Evolutionary conservation across 2,888 invertebrate species (phyloP), one percentile per base, ranked within the genome.

Genomic region (Pseudococcus longispinus): DNA sequence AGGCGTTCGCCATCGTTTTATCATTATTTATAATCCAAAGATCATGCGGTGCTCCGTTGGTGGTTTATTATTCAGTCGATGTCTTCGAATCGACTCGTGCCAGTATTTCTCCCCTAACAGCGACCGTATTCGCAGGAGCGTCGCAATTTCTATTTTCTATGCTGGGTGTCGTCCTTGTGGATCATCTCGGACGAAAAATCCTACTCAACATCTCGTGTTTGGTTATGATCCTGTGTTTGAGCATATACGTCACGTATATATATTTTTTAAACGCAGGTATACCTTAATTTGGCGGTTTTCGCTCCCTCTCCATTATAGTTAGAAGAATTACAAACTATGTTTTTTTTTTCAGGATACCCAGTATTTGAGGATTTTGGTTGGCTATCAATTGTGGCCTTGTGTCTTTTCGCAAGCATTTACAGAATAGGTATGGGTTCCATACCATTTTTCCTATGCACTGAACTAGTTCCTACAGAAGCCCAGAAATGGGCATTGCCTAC

Each of bases 21-120:
- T 89, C 89, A n/a, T 90, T 92, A 85, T 91, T 92, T 91, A 91
- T 91, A 1, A 90, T 90, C 87, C 90, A 90, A 87, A 89, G 90
- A 83, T 88, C 90, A 18, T 90, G 90, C 80, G 91, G 90, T 2
- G 88, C 90, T 23, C 90, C 90, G 85, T 90, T 90, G 6, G 89
- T 90, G 8, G 89, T 90, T 20, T 90, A 90, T 87, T 90, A 90
- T 88, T 89, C 89, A 29, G 89, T 89, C 20, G 88, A 89, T 37
- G 90, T 90, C n/a, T 89, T 90, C 87, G 32, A 87, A 65, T 88
- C 89, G 15, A 89, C 90, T 51, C 90, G 89, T 0, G 89, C 88
- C 32, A 88, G 84, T 11, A 85, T 90, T 15, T 74, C 89, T 26
- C 89, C 90, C 9, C 88, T 89, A 15, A 85, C 88, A 5, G 90